Conservation (phyloP, 2,797 vertebrate genomes). For the Sarcoramphus papa region DNA sequence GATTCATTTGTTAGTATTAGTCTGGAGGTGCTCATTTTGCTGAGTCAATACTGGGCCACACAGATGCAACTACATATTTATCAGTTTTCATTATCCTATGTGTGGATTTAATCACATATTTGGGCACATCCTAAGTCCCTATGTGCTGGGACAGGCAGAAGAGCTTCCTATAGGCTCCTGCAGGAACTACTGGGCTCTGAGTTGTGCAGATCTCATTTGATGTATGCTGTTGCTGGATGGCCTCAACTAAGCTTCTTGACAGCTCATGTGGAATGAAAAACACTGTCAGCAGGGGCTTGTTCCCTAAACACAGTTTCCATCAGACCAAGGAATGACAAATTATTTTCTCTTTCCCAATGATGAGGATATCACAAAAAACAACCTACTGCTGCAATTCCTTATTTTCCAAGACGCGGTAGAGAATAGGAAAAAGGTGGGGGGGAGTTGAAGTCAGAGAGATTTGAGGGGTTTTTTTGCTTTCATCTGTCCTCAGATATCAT, state of each 20-base stretch:
- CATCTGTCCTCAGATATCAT: slow-evolving; percentile 32
- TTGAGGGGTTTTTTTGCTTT: slow-evolving; percentile 49
- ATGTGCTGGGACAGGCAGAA: background rate
- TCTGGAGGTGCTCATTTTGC: slow-evolving; percentile 56
- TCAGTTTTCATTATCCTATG: slow-evolving; percentile 69
- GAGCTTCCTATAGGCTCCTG: background rate
- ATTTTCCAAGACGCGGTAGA: slow-evolving; percentile 15
- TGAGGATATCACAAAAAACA: slow-evolving; percentile 41
- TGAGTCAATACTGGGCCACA: slow-evolving; percentile 59
- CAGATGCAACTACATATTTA: slow-evolving; percentile 61
- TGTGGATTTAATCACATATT: slow-evolving; percentile 64
- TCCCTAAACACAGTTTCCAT: slow-evolving; percentile 51
- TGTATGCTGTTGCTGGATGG: background rate
- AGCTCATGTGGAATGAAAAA: slow-evolving; percentile 33
- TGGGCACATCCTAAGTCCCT: slow-evolving; percentile 15
- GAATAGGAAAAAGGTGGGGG: background rate
- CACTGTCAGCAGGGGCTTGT: slow-evolving; percentile 29
- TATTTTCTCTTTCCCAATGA: slow-evolving; percentile 51
- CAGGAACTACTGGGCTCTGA: background rate
- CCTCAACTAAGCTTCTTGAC: slow-evolving; percentile 40
- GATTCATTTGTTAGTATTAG: slow-evolving; percentile 62
- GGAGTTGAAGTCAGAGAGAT: background rate
- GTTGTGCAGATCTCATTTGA: background rate
- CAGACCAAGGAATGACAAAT: slow-evolving; percentile 61
- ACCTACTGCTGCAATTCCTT: slow-evolving; percentile 26